phyloP scores from a whole-genome alignment of 1,140 invertebrate genomes.

The Orchesella cincta region DNA sequence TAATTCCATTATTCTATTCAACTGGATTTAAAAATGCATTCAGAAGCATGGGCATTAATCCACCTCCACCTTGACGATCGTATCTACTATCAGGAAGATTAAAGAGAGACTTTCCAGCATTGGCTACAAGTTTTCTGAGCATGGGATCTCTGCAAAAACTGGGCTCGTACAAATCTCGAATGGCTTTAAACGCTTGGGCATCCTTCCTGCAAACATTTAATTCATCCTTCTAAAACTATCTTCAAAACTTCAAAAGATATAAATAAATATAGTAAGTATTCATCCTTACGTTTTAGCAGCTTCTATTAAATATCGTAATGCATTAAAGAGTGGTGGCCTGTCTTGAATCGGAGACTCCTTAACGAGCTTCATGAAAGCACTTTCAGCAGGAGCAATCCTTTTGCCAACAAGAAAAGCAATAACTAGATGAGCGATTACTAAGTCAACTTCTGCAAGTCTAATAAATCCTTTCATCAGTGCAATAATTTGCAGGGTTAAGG shows the following conservation, averaged over 20 bases:
- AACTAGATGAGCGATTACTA: constrained; percentile 41
- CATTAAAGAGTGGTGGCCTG: constrained; percentile 44
- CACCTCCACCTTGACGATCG: constrained; percentile 30
- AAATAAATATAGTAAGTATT: not conserved
- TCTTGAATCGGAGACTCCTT: constrained; percentile 30
- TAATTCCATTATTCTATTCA: constrained; percentile 5
- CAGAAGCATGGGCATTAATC: constrained; percentile 44
- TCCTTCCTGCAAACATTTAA: constrained; percentile 34
- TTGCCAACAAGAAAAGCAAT: constrained; percentile 39
- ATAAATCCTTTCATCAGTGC: constrained; percentile 13
- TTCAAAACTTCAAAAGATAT: not conserved
- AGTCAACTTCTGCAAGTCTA: constrained; percentile 40
- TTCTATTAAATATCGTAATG: constrained; percentile 45
- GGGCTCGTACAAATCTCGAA: constrained; percentile 45
- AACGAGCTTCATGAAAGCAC: constrained; percentile 36
- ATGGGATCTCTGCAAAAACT: constrained; percentile 45
- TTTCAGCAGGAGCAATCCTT: constrained; percentile 40
- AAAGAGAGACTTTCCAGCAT: constrained; percentile 44
- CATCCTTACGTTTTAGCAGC: constrained; percentile 44
- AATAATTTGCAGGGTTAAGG: constrained; percentile 31
- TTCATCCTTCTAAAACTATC: not conserved
- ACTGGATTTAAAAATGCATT: constrained; percentile 43
- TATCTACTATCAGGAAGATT: constrained; percentile 44
- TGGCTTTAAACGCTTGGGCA: constrained; percentile 37
- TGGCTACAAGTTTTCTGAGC: constrained; percentile 38